phyloP scores from a whole-genome alignment of 2,113 vertebrate species.

The Myodes glareolus region DNA sequence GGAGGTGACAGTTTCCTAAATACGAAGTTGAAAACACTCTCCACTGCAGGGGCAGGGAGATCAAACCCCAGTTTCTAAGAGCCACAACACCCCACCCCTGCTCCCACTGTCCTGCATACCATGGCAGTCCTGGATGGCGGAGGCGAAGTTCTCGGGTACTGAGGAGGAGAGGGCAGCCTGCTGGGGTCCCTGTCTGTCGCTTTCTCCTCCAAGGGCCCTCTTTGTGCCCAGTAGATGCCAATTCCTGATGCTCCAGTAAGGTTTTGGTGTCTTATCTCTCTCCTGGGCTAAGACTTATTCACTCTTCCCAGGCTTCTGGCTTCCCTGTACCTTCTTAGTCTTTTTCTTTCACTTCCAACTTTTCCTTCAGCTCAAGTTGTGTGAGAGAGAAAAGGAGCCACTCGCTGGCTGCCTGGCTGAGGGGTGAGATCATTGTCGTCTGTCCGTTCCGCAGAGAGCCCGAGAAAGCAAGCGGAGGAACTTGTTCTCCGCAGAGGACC shows the following conservation, averaged over 20 bases:
- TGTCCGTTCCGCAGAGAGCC: slow-evolving; percentile 59
- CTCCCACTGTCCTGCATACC: neutral
- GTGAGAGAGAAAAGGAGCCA: slow-evolving; percentile 52
- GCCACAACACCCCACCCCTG: no score
- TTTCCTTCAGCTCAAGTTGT: slow-evolving; percentile 73
- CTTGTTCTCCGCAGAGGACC: slow-evolving; percentile 81
- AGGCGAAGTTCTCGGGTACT: neutral
- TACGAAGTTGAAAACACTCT: neutral
- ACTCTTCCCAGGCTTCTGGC: slow-evolving; percentile 45
- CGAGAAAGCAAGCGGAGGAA: slow-evolving; percentile 80
- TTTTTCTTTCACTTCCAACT: slow-evolving; percentile 56
- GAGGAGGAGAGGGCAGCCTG: neutral
- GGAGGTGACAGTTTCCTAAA: slow-evolving; percentile 7
- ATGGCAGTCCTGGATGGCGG: neutral
- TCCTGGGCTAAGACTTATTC: neutral
- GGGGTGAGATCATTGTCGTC: slow-evolving; percentile 84
- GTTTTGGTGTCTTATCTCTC: neutral
- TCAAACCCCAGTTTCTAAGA: neutral
- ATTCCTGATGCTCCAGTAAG: neutral
- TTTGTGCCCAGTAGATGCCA: neutral
- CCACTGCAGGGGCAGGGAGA: rapidly evolving
- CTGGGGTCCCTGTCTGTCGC: neutral
- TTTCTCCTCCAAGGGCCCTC: neutral
- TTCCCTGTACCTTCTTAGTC: neutral
- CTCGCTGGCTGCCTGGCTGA: neutral